These are phyloP conservation scores for Cricetomys ansorgei DNA, from an alignment of 2,113 vertebrate genomes.

Conservation along the genomic window DNA sequence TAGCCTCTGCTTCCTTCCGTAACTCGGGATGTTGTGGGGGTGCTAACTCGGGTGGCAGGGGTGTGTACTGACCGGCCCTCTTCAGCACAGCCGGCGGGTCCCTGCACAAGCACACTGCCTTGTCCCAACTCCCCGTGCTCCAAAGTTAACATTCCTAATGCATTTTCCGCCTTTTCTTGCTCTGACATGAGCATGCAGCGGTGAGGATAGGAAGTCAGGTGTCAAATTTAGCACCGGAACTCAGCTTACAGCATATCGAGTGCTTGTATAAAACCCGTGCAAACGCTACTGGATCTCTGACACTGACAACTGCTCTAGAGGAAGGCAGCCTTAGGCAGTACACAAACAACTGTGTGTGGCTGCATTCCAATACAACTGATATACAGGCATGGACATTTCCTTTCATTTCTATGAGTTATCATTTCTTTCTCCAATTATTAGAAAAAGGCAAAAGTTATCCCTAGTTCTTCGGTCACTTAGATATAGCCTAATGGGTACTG, in stretches of 20 bases:
- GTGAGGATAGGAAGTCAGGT: not conserved
- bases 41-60: not conserved
- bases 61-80: not conserved
- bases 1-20: not conserved
- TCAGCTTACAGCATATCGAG: no score
- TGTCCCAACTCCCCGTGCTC: not conserved
- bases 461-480: not conserved
- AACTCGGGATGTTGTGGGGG: not conserved
- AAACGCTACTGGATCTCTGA: no score
- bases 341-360: not conserved
- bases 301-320: not conserved
- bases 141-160: constrained; percentile 4
- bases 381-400: not conserved
- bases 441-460: constrained; percentile 22
- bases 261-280: no score
- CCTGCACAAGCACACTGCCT: not conserved
- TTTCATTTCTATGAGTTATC: not conserved
- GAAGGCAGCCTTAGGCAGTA: not conserved
- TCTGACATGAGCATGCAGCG: not conserved
- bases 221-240: not conserved
- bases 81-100: not conserved
- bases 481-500: not conserved
- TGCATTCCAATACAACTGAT: not conserved
- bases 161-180: constrained; percentile 19
- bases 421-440: constrained; percentile 29